These are phyloP conservation scores for Liolophura sinensis DNA, from an alignment of 1,140 invertebrate genomes.

Conservation along the genomic window DNA sequence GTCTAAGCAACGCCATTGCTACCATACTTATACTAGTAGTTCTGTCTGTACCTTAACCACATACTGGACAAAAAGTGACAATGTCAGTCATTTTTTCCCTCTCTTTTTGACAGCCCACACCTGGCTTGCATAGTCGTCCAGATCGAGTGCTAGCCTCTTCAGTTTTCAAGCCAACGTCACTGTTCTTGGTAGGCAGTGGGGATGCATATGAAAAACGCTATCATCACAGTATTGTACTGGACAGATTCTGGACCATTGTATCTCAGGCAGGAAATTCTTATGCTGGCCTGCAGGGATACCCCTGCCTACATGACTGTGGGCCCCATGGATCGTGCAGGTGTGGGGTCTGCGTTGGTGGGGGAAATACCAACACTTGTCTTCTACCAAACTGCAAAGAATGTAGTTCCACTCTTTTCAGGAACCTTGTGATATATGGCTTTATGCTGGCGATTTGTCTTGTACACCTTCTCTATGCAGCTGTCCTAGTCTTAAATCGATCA, in stretches of 20 bases:
- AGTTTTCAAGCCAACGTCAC: conserved; percentile 13
- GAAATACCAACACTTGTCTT: conserved; percentile 29
- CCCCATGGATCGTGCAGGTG: conserved; percentile 43
- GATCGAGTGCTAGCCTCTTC: conserved; percentile 36
- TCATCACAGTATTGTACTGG: conserved; percentile 21
- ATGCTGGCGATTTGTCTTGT: conserved; percentile 20
- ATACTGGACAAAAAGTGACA: background rate
- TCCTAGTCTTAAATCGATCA: conserved; percentile 29
- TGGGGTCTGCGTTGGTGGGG: conserved; percentile 39
- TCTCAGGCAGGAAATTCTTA: conserved; percentile 24
- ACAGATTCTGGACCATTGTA: conserved; percentile 27
- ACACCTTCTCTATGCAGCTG: conserved; percentile 28
- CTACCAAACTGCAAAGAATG: conserved; percentile 41
- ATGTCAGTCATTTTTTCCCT: conserved; percentile 1
- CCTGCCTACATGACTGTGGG: conserved; percentile 44
- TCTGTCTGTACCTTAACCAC: background rate
- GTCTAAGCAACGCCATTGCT: too few relatives aligned
- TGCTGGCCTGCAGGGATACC: conserved; percentile 28
- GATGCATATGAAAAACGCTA: conserved; percentile 28
- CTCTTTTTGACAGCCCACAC: conserved; percentile 34
- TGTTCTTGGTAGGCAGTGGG: conserved; percentile 28
- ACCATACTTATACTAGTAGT: too few relatives aligned
- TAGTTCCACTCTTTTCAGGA: conserved; percentile 14
- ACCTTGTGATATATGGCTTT: conserved; percentile 13
- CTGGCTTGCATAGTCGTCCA: conserved; percentile 43